Evolutionary conservation across 1,140 invertebrate species (phyloP).

Genomic region (Bombus fervidus): DNA sequence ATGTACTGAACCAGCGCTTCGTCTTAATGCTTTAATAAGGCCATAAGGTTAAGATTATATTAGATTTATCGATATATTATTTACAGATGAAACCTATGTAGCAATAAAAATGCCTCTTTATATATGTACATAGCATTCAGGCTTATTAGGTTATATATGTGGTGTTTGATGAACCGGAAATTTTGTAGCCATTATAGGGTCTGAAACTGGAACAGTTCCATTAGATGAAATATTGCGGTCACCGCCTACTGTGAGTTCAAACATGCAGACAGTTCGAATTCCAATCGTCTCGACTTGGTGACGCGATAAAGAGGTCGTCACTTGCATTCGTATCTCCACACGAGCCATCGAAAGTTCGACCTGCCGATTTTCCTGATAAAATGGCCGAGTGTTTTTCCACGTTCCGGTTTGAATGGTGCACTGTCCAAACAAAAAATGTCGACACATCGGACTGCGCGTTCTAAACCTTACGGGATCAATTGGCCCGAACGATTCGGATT

Average conservation of each 20-base stretch:
- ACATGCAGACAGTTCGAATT: not conserved
- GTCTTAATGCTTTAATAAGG: too few relatives aligned
- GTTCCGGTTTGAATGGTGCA: not conserved
- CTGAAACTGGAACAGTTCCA: not conserved
- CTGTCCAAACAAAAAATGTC: constrained; percentile 16
- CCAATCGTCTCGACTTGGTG: not conserved
- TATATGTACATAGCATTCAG: not conserved
- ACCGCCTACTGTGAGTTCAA: not conserved
- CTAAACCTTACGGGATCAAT: constrained; percentile 37
- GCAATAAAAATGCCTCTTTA: too few relatives aligned
- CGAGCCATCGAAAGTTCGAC: not conserved
- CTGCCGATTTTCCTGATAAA: not conserved
- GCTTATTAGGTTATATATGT: not conserved
- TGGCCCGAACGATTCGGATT: constrained; percentile 25
- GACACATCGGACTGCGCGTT: not conserved
- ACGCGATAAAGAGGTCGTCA: constrained; percentile 5
- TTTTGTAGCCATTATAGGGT: not conserved
- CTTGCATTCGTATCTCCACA: not conserved
- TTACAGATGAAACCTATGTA: too few relatives aligned
- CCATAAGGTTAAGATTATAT: too few relatives aligned
- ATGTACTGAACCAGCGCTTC: too few relatives aligned
- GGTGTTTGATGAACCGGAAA: not conserved
- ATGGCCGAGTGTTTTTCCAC: constrained; percentile 12
- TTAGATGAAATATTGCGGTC: constrained; percentile 2
- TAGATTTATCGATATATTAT: too few relatives aligned